Conservation (phyloP, 1,140 invertebrate species). For the Cyclina sinensis region DNA sequence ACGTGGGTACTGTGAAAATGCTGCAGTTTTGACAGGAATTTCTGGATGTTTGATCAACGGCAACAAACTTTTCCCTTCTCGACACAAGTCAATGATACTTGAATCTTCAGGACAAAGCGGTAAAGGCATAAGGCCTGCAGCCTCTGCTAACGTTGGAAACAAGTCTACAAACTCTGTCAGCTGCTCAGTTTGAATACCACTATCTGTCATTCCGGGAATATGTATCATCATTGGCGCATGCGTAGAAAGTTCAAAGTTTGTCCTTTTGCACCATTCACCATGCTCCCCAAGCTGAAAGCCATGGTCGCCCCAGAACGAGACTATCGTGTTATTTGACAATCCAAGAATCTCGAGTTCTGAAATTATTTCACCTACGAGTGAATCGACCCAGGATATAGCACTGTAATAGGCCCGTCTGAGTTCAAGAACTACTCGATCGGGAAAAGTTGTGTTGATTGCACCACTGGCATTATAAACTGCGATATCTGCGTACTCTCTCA, state of each 20-base stretch:
- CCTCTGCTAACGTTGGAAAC: conserved; percentile 93
- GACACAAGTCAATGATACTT: too few species aligned
- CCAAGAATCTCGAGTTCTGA: conserved; percentile 88
- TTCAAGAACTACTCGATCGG: conserved; percentile 34
- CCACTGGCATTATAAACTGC: not conserved
- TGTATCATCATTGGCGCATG: conserved; percentile 88
- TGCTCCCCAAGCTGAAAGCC: conserved; percentile 96
- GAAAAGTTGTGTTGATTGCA: conserved; percentile 57
- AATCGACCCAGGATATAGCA: conserved; percentile 92
- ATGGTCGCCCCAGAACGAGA: conserved; percentile 93
- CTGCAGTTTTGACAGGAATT: not conserved
- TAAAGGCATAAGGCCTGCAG: conserved; percentile 89
- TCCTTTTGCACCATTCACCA: conserved; percentile 94
- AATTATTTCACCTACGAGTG: conserved; percentile 92
- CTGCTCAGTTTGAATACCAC: conserved; percentile 56
- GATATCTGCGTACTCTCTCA: conserved; percentile 55
- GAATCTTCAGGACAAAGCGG: not conserved
- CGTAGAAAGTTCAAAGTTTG: conserved; percentile 92
- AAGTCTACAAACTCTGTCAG: conserved; percentile 91
- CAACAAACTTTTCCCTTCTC: not conserved
- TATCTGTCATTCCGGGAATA: conserved; percentile 87
- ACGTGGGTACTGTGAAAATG: conserved; percentile 2
- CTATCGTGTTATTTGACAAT: conserved; percentile 90
- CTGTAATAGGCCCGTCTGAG: conserved; percentile 90
- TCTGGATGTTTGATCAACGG: not conserved